Conservation (phyloP, 2,113 vertebrate genomes). For the Ptyas mucosa region DNA sequence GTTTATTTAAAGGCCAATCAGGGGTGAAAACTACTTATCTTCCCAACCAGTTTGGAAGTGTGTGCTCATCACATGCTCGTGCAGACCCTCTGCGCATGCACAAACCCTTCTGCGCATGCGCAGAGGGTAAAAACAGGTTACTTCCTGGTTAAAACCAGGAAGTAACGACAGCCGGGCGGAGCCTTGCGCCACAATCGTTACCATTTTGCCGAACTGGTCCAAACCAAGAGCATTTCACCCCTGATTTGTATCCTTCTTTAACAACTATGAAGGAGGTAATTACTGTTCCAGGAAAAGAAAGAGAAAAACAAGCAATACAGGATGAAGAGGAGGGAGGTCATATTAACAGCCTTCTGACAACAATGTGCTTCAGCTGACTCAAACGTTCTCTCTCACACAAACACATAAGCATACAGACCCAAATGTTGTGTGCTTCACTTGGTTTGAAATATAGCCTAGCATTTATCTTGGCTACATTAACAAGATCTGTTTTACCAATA, state of each 20-base stretch:
- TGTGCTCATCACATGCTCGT: too few species aligned
- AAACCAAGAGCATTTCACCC: too few species aligned
- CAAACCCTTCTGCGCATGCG: too few species aligned
- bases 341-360: slow-evolving; percentile 58
- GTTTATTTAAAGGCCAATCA: neutral
- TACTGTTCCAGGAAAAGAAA: slow-evolving; percentile 51
- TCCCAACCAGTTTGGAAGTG: too few species aligned
- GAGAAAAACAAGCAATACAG: neutral
- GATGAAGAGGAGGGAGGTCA: neutral
- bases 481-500: slow-evolving; percentile 81
- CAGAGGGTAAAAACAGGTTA: too few species aligned
- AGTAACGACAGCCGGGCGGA: too few species aligned
- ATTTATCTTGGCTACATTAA: slow-evolving; percentile 80
- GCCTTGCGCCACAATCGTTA: too few species aligned
- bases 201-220: too few species aligned
- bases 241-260: neutral
- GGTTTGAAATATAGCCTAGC: slow-evolving; percentile 73
- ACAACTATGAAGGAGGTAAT: slow-evolving; percentile 45
- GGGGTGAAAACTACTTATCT: too few species aligned
- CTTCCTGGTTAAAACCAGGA: too few species aligned
- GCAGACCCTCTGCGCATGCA: too few species aligned
- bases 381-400: slow-evolving; percentile 26
- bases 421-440: slow-evolving; percentile 50
- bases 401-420: slow-evolving; percentile 41
- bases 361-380: slow-evolving; percentile 51